Evolutionary conservation across 2,113 vertebrate species (phyloP).

Genomic region (Murina feae): DNA sequence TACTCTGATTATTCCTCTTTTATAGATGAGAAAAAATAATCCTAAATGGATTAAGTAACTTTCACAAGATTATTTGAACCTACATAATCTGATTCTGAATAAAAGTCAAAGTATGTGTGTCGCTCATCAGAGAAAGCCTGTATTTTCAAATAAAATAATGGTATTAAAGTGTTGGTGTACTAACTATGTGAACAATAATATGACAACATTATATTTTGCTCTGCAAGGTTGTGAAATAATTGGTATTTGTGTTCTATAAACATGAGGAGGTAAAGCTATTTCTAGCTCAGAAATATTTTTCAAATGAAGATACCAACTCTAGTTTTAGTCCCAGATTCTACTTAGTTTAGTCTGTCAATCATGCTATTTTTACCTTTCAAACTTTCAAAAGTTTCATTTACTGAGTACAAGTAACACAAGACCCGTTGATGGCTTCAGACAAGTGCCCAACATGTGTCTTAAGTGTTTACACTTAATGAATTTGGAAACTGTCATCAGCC

Average conservation of each 20-base stretch:
- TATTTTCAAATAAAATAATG: not conserved
- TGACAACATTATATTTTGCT: not conserved
- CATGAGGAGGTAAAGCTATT: not conserved
- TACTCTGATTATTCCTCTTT: not conserved
- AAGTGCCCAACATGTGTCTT: constrained; percentile 68
- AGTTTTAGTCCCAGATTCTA: not conserved
- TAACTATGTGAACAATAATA: not conserved
- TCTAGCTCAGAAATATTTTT: not conserved
- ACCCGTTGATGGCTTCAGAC: constrained; percentile 69
- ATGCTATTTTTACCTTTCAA: constrained; percentile 73
- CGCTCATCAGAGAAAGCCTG: not conserved
- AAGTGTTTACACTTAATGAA: constrained; percentile 50
- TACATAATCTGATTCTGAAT: not conserved
- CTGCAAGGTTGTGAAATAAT: not conserved
- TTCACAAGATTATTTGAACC: not conserved
- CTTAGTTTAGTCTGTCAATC: not conserved
- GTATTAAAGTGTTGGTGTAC: not conserved
- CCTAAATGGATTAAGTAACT: not conserved
- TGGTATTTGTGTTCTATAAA: not conserved
- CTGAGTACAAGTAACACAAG: constrained; percentile 73
- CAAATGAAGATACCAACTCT: not conserved
- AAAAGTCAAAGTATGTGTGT: not conserved
- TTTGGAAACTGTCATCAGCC: constrained; percentile 66
- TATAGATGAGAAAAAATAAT: not conserved
- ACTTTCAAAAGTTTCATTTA: constrained; percentile 71